Percentiles rank a stretch among this genome's conserved stretches.
phyloP scores from a whole-genome alignment of 2,113 vertebrate species.

The Gadus chalcogrammus region DNA sequence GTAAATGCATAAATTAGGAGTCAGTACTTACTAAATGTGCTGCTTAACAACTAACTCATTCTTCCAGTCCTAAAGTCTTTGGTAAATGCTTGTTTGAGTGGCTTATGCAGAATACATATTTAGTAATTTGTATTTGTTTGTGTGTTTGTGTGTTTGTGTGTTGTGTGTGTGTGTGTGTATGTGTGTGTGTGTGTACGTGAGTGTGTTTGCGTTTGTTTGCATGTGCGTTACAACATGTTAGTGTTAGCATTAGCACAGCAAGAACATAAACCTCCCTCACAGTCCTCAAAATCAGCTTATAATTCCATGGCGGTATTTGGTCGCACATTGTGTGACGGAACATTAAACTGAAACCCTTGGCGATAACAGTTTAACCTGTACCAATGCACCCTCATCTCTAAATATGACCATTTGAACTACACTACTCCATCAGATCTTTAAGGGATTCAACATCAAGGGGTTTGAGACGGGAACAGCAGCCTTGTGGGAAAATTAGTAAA shows the following conservation, averaged over 20 bases:
- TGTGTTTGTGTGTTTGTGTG: neutral
- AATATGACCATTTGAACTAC: neutral
- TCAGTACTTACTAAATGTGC: neutral
- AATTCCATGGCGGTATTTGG: constrained; percentile 33
- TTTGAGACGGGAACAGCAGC: too few relatives aligned
- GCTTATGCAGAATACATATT: constrained; percentile 10
- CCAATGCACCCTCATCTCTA: too few relatives aligned
- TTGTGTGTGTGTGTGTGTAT: constrained; percentile 1
- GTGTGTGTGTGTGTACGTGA: neutral
- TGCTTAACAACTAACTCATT: constrained; percentile 34
- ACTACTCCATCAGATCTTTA: too few relatives aligned
- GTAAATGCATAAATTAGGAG: constrained; percentile 20
- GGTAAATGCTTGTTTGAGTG: constrained; percentile 46
- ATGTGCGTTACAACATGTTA: neutral
- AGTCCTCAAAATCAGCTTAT: constrained; percentile 30
- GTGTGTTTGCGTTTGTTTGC: neutral
- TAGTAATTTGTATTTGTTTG: neutral
- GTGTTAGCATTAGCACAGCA: neutral
- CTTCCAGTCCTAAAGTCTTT: constrained; percentile 48
- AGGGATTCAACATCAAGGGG: too few relatives aligned
- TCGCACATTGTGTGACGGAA: constrained; percentile 14
- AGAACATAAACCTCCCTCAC: constrained; percentile 33
- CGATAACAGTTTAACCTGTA: too few relatives aligned
- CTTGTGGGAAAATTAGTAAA: too few relatives aligned
- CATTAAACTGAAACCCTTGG: too few relatives aligned